phyloP scores from a whole-genome alignment of 2,797 vertebrate species.

The Lepus oiostolus region DNA sequence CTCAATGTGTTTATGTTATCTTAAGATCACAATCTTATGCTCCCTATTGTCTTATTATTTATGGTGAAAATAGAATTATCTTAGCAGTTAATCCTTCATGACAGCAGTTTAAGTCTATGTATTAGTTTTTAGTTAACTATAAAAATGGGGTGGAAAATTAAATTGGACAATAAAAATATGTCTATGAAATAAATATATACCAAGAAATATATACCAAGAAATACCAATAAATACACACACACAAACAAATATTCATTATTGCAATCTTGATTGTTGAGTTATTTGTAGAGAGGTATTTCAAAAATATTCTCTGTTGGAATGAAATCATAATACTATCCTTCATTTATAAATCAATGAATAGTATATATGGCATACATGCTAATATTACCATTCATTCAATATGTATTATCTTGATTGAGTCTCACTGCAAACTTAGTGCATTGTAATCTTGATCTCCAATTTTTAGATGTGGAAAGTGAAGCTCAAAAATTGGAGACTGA shows the following conservation, averaged over 20 bases:
- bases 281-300: not conserved
- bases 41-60: not conserved
- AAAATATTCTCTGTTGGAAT: not conserved
- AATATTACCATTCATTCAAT: not conserved
- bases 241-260: not conserved
- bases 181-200: slow-evolving; percentile 18
- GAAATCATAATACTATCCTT: not conserved
- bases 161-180: not conserved
- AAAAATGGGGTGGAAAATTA: slow-evolving; percentile 24
- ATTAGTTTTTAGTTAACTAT: slow-evolving; percentile 40
- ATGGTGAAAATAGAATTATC: not conserved
- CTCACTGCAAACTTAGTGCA: not conserved
- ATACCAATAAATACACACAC: not conserved
- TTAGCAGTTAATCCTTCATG: not conserved
- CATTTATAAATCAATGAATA: slow-evolving; percentile 35
- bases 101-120: not conserved
- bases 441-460: not conserved
- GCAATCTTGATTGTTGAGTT: not conserved
- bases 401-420: not conserved
- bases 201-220: slow-evolving; percentile 10
- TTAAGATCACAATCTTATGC: not conserved
- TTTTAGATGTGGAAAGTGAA: not conserved
- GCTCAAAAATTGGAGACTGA: not conserved
- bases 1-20: not conserved
- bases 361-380: not conserved